Evolutionary conservation across 2,797 vertebrate genomes (phyloP).

Genomic region (Gobionotothen gibberifrons): DNA sequence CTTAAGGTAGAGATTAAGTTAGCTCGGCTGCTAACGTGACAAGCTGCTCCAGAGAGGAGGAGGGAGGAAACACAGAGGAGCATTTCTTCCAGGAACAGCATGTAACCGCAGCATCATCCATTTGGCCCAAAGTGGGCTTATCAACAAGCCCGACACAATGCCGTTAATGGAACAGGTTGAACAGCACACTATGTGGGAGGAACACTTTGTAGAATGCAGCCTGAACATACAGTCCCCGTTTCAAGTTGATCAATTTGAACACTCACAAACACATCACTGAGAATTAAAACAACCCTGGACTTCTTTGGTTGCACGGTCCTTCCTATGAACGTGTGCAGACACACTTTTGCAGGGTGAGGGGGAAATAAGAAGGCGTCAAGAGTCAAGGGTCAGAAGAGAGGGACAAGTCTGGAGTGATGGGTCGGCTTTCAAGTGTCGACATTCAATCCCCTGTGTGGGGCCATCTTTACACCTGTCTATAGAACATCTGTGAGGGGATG

Average conservation of each 20-base stretch:
- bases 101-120: conserved; percentile 29
- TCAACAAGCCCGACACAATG: conserved; percentile 35
- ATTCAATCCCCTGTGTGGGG: conserved; percentile 19
- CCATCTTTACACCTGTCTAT: conserved; percentile 35
- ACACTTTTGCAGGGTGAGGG: conserved; percentile 47
- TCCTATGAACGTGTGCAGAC: conserved; percentile 26
- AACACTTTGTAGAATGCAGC: conserved; percentile 31
- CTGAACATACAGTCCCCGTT: conserved; percentile 22
- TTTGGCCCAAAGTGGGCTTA: conserved; percentile 29
- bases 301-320: conserved; percentile 32
- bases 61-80: conserved; percentile 16
- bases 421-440: conserved; percentile 18
- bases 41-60: conserved; percentile 23
- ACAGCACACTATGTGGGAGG: conserved; percentile 26
- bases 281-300: conserved; percentile 32
- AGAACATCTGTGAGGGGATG: conserved; percentile 29
- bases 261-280: conserved; percentile 12
- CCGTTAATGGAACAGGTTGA: conserved; percentile 36
- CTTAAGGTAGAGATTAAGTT: conserved; percentile 40
- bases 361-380: conserved; percentile 44
- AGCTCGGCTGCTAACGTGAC: conserved; percentile 23
- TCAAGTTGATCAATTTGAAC: conserved; percentile 25
- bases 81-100: conserved; percentile 52
- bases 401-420: conserved; percentile 36
- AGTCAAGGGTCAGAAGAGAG: conserved; percentile 45